Evolutionary conservation across 2,888 invertebrate species (phyloP).

Genomic region (Dryadula phaetusa): DNA sequence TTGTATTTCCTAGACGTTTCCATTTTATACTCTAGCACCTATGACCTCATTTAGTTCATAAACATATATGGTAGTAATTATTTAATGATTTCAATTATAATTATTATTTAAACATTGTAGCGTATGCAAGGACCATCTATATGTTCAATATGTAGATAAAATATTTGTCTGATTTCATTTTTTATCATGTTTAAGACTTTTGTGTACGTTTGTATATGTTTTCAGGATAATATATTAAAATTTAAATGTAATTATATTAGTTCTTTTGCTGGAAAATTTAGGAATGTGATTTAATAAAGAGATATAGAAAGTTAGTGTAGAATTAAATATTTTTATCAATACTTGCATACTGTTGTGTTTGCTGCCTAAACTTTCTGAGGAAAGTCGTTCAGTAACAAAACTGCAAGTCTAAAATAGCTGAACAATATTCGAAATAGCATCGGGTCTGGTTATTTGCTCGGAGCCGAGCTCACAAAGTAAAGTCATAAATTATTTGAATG

Average conservation of each 20-base stretch:
- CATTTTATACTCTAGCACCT: neutral
- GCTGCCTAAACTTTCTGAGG: neutral
- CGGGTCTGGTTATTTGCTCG: slow-evolving; percentile 8
- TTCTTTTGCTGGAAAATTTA: no score
- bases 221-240: no score
- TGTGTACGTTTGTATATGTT: no score
- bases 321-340: neutral
- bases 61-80: neutral
- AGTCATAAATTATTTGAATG: slow-evolving; percentile 19
- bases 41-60: neutral
- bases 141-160: neutral
- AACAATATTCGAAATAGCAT: slow-evolving; percentile 14
- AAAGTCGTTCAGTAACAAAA: neutral
- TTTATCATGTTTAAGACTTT: neutral
- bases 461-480: slow-evolving; percentile 1
- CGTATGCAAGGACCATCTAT: neutral
- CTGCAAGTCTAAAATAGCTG: slow-evolving; percentile 13
- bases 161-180: neutral
- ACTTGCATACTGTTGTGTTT: neutral
- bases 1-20: neutral
- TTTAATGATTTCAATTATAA: slow-evolving; percentile 2
- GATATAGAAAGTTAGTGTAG: no score
- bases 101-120: neutral
- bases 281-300: no score
- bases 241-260: no score